Evolutionary conservation across 2,797 vertebrate genomes (phyloP).

Genomic region (Parotocinclus haroldoi): DNA sequence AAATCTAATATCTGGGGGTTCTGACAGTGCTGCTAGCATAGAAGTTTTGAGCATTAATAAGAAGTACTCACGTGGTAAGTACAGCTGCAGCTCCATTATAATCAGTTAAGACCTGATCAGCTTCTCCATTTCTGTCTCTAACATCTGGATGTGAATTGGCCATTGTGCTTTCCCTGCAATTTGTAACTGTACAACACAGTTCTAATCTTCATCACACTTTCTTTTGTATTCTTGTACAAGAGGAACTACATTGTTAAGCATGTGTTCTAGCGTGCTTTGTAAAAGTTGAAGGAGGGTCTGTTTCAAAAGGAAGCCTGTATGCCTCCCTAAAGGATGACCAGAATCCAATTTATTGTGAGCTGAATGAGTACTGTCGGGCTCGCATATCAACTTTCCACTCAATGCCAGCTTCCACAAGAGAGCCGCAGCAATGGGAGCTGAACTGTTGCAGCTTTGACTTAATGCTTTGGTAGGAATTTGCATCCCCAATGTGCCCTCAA

Average conservation of each 20-base stretch:
- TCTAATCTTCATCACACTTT: slow-evolving; percentile 29
- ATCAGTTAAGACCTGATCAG: slow-evolving; percentile 17
- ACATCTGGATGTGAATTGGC: slow-evolving; percentile 16
- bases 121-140: slow-evolving; percentile 26
- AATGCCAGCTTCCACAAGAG: slow-evolving; percentile 35
- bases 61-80: too few species aligned
- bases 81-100: too few species aligned
- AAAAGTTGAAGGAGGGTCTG: too few species aligned
- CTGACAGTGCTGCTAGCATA: too few species aligned
- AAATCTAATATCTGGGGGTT: too few species aligned
- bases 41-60: too few species aligned
- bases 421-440: slow-evolving; percentile 18
- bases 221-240: slow-evolving; percentile 23
- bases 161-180: background rate
- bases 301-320: slow-evolving; percentile 29
- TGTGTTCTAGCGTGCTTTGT: slow-evolving; percentile 1
- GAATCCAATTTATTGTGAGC: slow-evolving; percentile 57
- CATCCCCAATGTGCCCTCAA: slow-evolving; percentile 57
- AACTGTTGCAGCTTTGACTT: slow-evolving; percentile 37
- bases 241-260: background rate
- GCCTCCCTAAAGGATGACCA: slow-evolving; percentile 42
- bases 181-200: background rate
- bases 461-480: slow-evolving; percentile 55
- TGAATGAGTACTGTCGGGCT: slow-evolving; percentile 52
- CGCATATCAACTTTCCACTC: slow-evolving; percentile 47